Conservation (phyloP, 2,113 vertebrate species). For the Petrocephalus microphthalmus region DNA sequence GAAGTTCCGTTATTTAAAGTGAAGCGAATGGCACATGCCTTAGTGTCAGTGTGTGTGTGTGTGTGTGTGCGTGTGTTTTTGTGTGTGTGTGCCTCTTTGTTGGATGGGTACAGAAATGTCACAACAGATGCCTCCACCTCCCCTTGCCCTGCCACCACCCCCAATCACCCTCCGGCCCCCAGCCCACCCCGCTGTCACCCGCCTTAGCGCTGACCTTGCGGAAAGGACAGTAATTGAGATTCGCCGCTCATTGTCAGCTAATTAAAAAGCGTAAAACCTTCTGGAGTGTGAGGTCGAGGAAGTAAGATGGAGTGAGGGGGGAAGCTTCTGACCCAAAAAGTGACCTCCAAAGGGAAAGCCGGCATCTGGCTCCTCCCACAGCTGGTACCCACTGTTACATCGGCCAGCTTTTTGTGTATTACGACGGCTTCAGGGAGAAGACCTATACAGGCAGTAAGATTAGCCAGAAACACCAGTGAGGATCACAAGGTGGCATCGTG, state of each 20-base stretch:
- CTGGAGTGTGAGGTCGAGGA: constrained; percentile 22
- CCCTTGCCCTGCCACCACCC: neutral
- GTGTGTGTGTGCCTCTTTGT: neutral
- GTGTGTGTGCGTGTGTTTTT: neutral
- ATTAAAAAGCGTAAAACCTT: constrained; percentile 45
- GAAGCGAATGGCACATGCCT: neutral
- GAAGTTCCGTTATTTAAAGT: neutral
- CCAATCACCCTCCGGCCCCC: neutral
- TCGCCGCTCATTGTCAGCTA: constrained; percentile 44
- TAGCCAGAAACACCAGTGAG: neutral
- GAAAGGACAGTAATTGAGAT: constrained; percentile 46
- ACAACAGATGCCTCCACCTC: neutral
- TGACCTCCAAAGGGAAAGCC: constrained; percentile 32
- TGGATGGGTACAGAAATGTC: neutral
- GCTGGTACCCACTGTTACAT: neutral
- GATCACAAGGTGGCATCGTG: no score
- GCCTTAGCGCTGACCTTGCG: constrained; percentile 43
- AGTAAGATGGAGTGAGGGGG: constrained; percentile 22
- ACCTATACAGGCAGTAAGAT: neutral
- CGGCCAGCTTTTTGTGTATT: neutral
- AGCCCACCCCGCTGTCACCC: neutral
- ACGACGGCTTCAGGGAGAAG: neutral
- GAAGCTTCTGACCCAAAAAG: constrained; percentile 23
- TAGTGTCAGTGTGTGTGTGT: neutral
- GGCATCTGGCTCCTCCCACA: constrained; percentile 30